phyloP scores from a whole-genome alignment of 37 sponge, comb jelly and placozoan species.

The Ianthella basta region DNA sequence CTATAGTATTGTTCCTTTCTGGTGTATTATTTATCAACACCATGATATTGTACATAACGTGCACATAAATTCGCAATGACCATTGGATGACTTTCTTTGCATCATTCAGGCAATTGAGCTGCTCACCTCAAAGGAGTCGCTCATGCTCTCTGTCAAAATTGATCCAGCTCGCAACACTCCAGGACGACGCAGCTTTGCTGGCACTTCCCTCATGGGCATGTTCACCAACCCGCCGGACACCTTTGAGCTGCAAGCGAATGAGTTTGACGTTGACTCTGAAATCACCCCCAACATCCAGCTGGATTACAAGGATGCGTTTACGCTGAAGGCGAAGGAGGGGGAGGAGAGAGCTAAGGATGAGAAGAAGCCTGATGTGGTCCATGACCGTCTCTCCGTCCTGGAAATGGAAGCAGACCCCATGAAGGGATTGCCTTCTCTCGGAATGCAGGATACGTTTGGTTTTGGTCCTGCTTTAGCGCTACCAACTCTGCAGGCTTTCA shows the following conservation, averaged over 20 bases:
- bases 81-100: no score
- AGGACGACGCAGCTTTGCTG: not conserved
- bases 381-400: conserved; percentile 32
- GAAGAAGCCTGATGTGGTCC: not conserved
- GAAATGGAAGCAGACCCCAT: conserved; percentile 65
- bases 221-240: conserved; percentile 63
- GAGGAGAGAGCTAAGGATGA: not conserved
- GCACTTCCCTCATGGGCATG: not conserved
- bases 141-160: conserved; percentile 65
- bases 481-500: conserved; percentile 71
- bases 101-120: conserved; percentile 52
- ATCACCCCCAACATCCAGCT: conserved; percentile 28
- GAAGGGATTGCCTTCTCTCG: conserved; percentile 47
- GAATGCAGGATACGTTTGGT: conserved; percentile 66
- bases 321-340: conserved; percentile 46
- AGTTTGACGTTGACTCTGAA: conserved; percentile 78
- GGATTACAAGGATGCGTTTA: conserved; percentile 43
- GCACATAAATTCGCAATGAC: no score
- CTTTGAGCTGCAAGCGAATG: conserved; percentile 63
- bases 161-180: conserved; percentile 21
- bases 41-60: no score
- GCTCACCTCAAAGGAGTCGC: conserved; percentile 64
- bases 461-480: conserved; percentile 75
- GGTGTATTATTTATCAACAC: no score
- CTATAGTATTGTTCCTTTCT: no score